A percentile compares a stretch with the other conserved stretches of the same genome.
Conservation (phyloP, 2,113 vertebrate genomes). For the Herpetotheres cachinnans region DNA sequence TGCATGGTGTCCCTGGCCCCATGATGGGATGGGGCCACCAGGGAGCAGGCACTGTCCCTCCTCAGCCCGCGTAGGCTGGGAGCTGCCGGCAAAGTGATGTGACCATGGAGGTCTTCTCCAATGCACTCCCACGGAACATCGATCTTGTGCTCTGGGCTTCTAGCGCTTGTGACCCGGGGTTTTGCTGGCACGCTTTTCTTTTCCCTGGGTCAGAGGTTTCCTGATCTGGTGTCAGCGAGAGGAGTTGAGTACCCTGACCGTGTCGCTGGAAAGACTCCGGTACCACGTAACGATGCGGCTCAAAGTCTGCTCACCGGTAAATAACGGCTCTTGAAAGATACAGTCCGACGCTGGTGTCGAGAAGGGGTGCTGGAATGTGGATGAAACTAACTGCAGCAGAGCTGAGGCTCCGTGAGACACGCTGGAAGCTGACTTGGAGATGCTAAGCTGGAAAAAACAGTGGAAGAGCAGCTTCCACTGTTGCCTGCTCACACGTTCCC, state of each 20-base stretch:
- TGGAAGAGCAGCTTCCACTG: not conserved
- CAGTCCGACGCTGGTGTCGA: rapidly evolving
- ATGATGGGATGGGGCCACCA: rapidly evolving
- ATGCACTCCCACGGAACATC: not conserved
- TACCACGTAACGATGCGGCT: rapidly evolving
- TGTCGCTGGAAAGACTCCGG: not conserved
- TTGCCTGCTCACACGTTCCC: not conserved
- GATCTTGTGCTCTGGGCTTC: not conserved
- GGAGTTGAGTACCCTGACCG: rapidly evolving
- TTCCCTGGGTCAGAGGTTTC: not conserved
- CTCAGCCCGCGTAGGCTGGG: not conserved
- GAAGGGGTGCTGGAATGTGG: not conserved
- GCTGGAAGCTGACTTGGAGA: not conserved
- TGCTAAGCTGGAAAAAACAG: not conserved
- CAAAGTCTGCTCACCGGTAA: not conserved
- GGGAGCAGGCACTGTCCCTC: not conserved
- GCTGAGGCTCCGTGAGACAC: not conserved
- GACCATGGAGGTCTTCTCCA: not conserved
- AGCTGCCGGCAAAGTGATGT: not conserved
- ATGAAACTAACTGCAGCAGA: not conserved
- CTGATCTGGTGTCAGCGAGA: rapidly evolving
- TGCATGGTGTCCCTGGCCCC: not conserved
- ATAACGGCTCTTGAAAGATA: not conserved
- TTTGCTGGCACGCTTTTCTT: not conserved
- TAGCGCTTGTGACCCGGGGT: rapidly evolving